A percentile compares a stretch with the other conserved stretches of the same genome.
Conservation (phyloP, 2,888 invertebrate species). For the Lepidonotus clava region DNA sequence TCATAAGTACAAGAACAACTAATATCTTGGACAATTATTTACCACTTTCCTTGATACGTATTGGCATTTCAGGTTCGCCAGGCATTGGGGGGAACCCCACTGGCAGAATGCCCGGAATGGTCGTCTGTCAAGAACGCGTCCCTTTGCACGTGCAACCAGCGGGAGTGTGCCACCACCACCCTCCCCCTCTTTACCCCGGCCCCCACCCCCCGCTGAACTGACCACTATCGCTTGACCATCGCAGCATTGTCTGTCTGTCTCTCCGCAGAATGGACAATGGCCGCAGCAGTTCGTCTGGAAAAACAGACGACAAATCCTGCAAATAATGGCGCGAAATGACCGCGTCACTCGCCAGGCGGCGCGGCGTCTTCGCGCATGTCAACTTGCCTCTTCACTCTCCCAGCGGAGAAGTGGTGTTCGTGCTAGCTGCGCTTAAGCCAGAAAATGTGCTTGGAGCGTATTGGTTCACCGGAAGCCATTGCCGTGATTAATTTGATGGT, state of each 20-base stretch:
- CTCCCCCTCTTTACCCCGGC: background rate
- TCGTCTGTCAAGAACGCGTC: background rate
- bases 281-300: background rate
- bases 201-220: background rate
- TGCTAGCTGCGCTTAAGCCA: too few relatives aligned
- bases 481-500: background rate
- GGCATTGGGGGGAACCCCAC: too few relatives aligned
- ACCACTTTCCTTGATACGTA: too few relatives aligned
- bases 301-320: background rate
- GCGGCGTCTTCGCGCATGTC: background rate
- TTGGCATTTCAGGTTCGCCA: too few relatives aligned
- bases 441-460: too few relatives aligned
- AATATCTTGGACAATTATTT: too few relatives aligned
- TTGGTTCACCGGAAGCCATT: background rate
- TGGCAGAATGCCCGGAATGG: background rate
- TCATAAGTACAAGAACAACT: too few relatives aligned
- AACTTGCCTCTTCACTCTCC: background rate
- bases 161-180: background rate
- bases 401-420: background rate
- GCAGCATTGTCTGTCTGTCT: background rate
- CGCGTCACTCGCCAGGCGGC: background rate
- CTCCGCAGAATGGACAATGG: background rate
- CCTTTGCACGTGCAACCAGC: background rate
- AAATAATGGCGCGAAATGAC: conserved; percentile 6
- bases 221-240: conserved; percentile 23